A percentile compares a stretch with the other conserved stretches of the same genome.
phyloP scores from a whole-genome alignment of 2,113 vertebrate genomes.

The Donacobius atricapilla region DNA sequence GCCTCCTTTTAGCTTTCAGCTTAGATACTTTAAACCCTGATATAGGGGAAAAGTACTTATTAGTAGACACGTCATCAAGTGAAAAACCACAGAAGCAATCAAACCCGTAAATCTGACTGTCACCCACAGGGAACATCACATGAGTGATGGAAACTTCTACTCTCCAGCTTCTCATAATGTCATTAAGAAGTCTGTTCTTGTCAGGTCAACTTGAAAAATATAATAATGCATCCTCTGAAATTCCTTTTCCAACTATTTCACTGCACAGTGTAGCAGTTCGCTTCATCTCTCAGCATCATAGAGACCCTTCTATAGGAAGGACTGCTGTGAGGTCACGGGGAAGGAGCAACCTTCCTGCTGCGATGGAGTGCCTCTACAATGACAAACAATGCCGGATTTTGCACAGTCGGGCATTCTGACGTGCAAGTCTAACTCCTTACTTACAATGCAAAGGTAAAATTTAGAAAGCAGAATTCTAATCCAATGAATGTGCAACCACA shows the following conservation, averaged over 20 bases:
- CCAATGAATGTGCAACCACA: rapidly evolving
- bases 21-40: background rate
- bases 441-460: background rate
- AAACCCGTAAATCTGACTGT: background rate
- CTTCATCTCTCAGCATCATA: background rate
- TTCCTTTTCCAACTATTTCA: background rate
- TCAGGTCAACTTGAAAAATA: background rate
- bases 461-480: background rate
- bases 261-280: background rate
- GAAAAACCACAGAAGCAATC: slow-evolving; percentile 23
- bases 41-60: background rate
- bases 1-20: background rate
- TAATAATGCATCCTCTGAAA: background rate
- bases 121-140: background rate
- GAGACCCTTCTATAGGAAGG: background rate
- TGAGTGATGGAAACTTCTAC: background rate
- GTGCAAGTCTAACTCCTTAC: background rate
- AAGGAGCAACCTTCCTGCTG: background rate
- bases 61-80: background rate
- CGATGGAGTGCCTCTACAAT: background rate
- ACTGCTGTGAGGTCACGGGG: background rate
- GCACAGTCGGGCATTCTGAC: background rate
- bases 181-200: background rate
- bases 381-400: background rate
- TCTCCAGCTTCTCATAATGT: background rate